Evolutionary conservation across 2,113 vertebrate genomes (phyloP).

Genomic region (Cinclus cinclus): DNA sequence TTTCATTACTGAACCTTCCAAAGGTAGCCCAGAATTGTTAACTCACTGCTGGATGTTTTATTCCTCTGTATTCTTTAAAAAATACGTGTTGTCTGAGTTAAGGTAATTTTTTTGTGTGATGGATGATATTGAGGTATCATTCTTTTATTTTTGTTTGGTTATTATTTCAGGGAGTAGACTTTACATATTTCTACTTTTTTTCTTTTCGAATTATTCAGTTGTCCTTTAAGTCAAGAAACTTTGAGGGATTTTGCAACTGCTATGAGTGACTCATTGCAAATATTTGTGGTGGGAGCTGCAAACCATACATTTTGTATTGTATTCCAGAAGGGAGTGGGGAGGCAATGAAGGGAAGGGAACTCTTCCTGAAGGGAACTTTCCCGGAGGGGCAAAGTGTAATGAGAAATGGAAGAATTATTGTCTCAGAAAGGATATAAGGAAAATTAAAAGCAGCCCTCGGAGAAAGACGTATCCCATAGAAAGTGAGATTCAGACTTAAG

Average conservation of each 20-base stretch:
- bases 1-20: not conserved
- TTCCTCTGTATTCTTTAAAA: not conserved
- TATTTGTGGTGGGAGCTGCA: not conserved
- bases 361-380: not conserved
- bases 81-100: not conserved
- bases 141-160: not conserved
- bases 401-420: not conserved
- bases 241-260: not conserved
- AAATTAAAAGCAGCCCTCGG: not conserved
- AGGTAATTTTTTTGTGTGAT: not conserved
- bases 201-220: not conserved
- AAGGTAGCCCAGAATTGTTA: not conserved
- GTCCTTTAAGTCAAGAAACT: not conserved
- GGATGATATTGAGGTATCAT: not conserved
- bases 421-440: not conserved
- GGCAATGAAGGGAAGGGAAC: not conserved
- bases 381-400: not conserved
- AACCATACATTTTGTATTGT: not conserved
- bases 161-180: not conserved
- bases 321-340: not conserved
- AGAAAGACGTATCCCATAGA: not conserved
- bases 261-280: not conserved
- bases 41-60: not conserved
- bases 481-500: not conserved
- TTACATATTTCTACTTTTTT: not conserved